Base-by-base conservation (phyloP, 2,797 vertebrate species). In the Gymnoscopelus microlampas region DNA sequence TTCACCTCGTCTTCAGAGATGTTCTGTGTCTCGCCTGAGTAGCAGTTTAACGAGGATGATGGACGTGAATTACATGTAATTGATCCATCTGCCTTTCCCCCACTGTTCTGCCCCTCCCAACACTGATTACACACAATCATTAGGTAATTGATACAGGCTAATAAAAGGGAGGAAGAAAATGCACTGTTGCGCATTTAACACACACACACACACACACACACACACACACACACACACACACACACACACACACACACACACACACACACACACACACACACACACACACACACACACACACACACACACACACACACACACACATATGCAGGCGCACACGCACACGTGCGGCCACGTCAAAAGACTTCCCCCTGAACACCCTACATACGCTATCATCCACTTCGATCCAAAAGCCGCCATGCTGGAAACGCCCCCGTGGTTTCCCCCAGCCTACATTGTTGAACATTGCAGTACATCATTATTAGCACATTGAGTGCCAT, bases 61-160 rank as follows among this genome's bases (percentile, higher is more conserved):
- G 63, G 59, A 72, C 67, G 70, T 63, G 56, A 68, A 74, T 71
- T 72, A 53, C 66, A 68, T 60, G 66, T 74, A 75, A 86, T 85
- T 48, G 49, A 85, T 84, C 24, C 1, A 68, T 76, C 54, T 48
- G 50, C 63, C 64, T 55, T 60, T 54, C 50, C 29, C 68, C 4
- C 0, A 4, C 55, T 67, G 63, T 78, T 63, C 3, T 5, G 47
- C 62, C 73, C 14, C 65, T 72, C 50, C 76, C 79, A 78, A 83
- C 68, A 83, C n/a, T 70, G 77, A 79, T 86, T 87, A 82, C 73
- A 85, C 73, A 12, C 53, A 57, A 80, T 70, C 56, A 86, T 88
- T 83, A 86, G 66, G 65, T 78, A 56, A 66, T 80, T 80, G 81
- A 61, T 71, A 67, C 67, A 68, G 57, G 70, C 56, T 48, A 76